Evolutionary conservation across 2,888 invertebrate species (phyloP).

Genomic region (Vanessa cardui): DNA sequence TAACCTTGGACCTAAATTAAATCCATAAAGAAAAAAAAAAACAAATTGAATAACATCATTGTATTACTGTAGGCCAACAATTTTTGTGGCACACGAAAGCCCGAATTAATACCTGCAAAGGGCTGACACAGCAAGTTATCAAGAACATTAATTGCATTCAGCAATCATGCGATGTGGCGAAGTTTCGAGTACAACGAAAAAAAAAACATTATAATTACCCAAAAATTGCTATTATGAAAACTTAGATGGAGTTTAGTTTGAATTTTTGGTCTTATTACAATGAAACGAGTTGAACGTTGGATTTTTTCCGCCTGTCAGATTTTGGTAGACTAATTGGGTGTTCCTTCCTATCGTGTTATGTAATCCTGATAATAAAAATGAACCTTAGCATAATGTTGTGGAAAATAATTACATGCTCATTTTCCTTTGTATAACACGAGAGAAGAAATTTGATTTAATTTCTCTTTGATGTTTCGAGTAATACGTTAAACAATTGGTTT

Average conservation of each 20-base stretch:
- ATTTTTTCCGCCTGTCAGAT: slow-evolving; percentile 37
- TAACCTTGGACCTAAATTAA: slow-evolving; percentile 6
- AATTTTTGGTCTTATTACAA: slow-evolving; percentile 32
- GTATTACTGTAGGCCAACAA: slow-evolving; percentile 4
- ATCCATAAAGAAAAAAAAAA: neutral
- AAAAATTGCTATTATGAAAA: slow-evolving; percentile 37
- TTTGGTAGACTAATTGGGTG: slow-evolving; percentile 34
- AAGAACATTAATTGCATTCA: slow-evolving; percentile 60
- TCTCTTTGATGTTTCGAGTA: slow-evolving; percentile 1
- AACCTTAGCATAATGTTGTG: slow-evolving; percentile 14
- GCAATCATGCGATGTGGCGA: slow-evolving; percentile 54
- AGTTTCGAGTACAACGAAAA: slow-evolving; percentile 24
- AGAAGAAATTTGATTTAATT: neutral
- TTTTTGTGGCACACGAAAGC: slow-evolving; percentile 15
- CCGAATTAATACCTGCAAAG: slow-evolving; percentile 23
- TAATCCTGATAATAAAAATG: slow-evolving; percentile 25
- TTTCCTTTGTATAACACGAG: slow-evolving; percentile 8
- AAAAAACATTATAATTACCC: slow-evolving; percentile 35
- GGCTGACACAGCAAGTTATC: slow-evolving; percentile 51
- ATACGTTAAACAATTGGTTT: neutral
- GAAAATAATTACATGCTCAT: slow-evolving; percentile 23
- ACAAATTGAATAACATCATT: slow-evolving; percentile 14
- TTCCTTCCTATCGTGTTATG: slow-evolving; percentile 31
- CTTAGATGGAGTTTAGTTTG: slow-evolving; percentile 34
- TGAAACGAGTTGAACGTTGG: slow-evolving; percentile 22